A percentile compares a stretch with the other conserved stretches of the same genome.
Conservation (phyloP, 1,140 invertebrate species). For the Cryptotermes secundus region DNA sequence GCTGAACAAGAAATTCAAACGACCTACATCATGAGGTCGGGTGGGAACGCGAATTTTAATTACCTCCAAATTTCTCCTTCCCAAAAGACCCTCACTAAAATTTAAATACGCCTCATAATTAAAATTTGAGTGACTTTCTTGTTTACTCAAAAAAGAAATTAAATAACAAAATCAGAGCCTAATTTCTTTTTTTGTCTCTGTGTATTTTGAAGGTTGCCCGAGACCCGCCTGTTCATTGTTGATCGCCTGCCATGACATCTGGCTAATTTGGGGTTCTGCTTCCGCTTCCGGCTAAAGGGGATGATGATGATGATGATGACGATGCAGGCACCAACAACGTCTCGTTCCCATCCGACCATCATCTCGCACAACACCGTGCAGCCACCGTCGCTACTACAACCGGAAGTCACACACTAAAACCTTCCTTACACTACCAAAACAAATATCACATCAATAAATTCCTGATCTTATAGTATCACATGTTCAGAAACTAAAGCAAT, state of each 20-base stretch:
- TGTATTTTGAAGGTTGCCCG: constrained; percentile 37
- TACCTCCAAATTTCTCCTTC: constrained; percentile 5
- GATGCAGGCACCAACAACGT: constrained; percentile 5
- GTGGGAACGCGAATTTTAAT: constrained; percentile 23
- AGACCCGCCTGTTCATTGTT: constrained; percentile 31
- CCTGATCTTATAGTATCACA: no score
- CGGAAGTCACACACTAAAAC: background rate
- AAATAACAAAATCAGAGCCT: constrained; percentile 15
- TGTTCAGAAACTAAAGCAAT: no score
- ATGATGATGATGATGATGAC: background rate
- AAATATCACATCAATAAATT: no score
- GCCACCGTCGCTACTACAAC: background rate
- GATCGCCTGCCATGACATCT: background rate
- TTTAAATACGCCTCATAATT: background rate
- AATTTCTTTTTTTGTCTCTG: constrained; percentile 31
- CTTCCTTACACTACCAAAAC: no score
- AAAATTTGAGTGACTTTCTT: background rate
- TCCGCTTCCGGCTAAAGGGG: constrained; percentile 6
- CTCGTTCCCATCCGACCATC: constrained; percentile 35
- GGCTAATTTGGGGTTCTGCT: background rate
- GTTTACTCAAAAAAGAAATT: constrained; percentile 23
- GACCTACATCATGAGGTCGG: constrained; percentile 12
- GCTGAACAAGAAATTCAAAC: background rate
- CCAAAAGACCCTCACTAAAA: background rate
- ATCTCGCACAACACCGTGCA: background rate